Evolutionary conservation across 1,140 invertebrate genomes (phyloP), one percentile per base, ranked within the genome.

Genomic region (Drosophila suzukii): DNA sequence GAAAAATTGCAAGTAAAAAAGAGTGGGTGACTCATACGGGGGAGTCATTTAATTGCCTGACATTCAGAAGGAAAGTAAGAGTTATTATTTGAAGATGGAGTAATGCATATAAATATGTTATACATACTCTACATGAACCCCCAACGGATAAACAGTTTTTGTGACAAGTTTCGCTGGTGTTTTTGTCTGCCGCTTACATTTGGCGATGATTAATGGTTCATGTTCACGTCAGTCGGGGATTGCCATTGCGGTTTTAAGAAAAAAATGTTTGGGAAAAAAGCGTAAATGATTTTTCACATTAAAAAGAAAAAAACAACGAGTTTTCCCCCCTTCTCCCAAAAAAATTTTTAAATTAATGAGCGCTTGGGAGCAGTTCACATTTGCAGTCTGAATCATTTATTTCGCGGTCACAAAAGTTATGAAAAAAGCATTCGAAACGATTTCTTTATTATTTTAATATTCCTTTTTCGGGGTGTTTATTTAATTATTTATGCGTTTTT

Each of bases 1-100:
- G 84, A 89, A 90, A 89, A 90, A 90, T 88, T 74, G 81, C 70
- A 67, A 67, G 67, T 54, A 56, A 70, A 53, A 44, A 7, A 15
- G 51, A 65, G 61, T 50, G 51, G 53, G 65, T 79, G 76, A 84
- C 66, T 80, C 60, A 75, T 49, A 74, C 24, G 30, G 47, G 34
- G 55, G 11, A 54, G 50, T 51, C 72, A 72, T 74, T 80, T 86
- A 89, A 89, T 79, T 84, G 77, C 78, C 72, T 54, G 27, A 53
- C 58, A 57, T 34, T 55, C 43, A 32, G 46, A 46, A 65, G 55
- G 78, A 85, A 85, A 85, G 82, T 85, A 78, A 85, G 82, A 85
- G 82, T 86, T 83, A 46, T 86, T 83, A 46, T 57, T 61, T 41
- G 44, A 39, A 58, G 70, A 46, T 62, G 63, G 36, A 65, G 59